Evolutionary conservation across 2,888 invertebrate genomes (phyloP).

Genomic region (Drosophila meridionalis): DNA sequence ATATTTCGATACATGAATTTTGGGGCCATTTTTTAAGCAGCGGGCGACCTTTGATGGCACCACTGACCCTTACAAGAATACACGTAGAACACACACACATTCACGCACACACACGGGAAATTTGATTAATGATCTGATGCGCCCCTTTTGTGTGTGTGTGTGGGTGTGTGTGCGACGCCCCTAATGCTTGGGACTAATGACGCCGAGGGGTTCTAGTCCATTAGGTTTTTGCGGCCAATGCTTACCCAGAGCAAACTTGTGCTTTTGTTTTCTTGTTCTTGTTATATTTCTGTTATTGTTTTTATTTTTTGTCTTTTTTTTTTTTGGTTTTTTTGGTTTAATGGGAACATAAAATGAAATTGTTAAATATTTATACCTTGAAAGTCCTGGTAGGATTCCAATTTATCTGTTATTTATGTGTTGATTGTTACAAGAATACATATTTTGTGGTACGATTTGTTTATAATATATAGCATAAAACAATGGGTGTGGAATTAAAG

Average conservation of each 20-base stretch:
- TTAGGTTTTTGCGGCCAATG: constrained; percentile 66
- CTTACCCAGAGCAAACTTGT: constrained; percentile 61
- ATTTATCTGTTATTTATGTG: constrained; percentile 84
- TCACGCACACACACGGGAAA: constrained; percentile 50
- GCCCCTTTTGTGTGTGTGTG: constrained; percentile 40
- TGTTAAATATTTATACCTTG: constrained; percentile 84
- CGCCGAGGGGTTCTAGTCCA: constrained; percentile 72
- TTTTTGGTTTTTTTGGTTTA: constrained; percentile 26
- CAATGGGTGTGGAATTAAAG: constrained; percentile 73
- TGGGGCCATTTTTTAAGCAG: constrained; percentile 57
- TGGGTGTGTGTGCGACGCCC: constrained; percentile 14
- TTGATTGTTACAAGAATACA: constrained; percentile 70
- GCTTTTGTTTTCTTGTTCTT: constrained; percentile 34
- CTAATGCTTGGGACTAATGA: constrained; percentile 63
- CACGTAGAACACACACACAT: constrained; percentile 16
- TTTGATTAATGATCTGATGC: constrained; percentile 74
- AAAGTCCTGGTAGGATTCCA: constrained; percentile 86
- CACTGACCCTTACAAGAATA: constrained; percentile 43
- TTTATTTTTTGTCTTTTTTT: constrained; percentile 25
- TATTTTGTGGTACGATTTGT: constrained; percentile 56
- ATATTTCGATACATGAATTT: constrained; percentile 73
- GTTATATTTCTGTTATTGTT: constrained; percentile 22
- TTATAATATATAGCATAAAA: constrained; percentile 56
- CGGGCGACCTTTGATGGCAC: constrained; percentile 54
- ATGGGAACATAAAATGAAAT: constrained; percentile 66